Conservation (phyloP, 2,888 invertebrate genomes). For the Xestia rhomboidea region DNA sequence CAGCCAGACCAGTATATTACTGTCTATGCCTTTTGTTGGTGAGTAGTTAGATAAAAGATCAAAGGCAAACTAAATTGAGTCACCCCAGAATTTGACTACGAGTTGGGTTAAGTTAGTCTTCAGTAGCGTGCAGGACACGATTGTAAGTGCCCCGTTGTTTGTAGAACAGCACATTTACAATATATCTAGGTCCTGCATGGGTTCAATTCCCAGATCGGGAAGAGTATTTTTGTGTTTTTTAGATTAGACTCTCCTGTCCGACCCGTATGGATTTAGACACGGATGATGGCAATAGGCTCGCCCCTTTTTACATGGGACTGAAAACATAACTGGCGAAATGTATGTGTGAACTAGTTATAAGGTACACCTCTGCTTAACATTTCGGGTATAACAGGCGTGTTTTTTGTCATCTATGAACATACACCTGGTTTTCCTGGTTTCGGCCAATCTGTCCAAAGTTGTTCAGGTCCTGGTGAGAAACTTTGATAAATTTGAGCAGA, state of each 20-base stretch:
- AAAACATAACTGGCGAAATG: neutral
- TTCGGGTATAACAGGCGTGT: neutral
- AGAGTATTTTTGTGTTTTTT: neutral
- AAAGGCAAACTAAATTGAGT: neutral
- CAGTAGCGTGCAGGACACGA: neutral
- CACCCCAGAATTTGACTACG: neutral
- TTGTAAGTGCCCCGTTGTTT: neutral
- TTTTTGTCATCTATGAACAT: neutral
- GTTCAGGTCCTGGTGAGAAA: neutral
- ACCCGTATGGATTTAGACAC: neutral
- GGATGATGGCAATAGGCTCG: neutral
- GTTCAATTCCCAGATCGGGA: neutral
- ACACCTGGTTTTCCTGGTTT: neutral
- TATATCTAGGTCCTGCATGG: neutral
- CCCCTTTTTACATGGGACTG: neutral
- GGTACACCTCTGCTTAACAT: neutral
- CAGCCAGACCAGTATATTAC: constrained; percentile 91
- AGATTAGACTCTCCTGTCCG: no score
- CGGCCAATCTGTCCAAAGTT: neutral
- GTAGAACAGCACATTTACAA: neutral
- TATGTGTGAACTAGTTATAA: neutral
- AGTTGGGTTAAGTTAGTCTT: neutral
- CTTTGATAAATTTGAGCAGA: neutral
- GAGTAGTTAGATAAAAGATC: constrained; percentile 55
- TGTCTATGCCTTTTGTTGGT: constrained; percentile 92